Conservation (phyloP, 2,888 invertebrate genomes). For the Watsonalla cultraria region DNA sequence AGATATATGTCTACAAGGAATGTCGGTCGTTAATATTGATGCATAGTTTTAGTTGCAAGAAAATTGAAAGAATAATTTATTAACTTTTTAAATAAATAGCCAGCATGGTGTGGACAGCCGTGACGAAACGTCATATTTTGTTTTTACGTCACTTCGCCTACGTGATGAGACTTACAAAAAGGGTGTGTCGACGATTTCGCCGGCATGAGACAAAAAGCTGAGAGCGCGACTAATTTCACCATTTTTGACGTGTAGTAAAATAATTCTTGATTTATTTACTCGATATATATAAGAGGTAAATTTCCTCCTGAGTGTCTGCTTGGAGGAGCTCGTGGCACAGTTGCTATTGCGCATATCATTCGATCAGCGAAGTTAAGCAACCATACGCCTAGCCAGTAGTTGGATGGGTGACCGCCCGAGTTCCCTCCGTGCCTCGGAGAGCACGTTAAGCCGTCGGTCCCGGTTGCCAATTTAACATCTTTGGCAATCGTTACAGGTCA, state of each 20-base stretch:
- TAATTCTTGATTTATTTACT: neutral
- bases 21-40: too few species aligned
- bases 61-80: constrained; percentile 52
- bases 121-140: constrained; percentile 63
- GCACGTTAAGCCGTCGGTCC: too few species aligned
- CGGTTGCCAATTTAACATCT: too few species aligned
- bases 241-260: constrained; percentile 23
- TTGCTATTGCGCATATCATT: too few species aligned
- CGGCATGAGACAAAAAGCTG: constrained; percentile 43
- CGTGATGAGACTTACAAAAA: constrained; percentile 53
- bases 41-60: constrained; percentile 30
- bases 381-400: too few species aligned
- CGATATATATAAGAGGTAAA: neutral
- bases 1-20: too few species aligned
- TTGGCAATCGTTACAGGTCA: too few species aligned
- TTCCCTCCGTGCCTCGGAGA: too few species aligned
- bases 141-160: constrained; percentile 56
- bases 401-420: too few species aligned
- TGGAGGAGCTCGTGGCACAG: too few species aligned
- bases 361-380: too few species aligned
- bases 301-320: neutral
- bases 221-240: constrained; percentile 45
- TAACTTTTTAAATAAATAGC: constrained; percentile 54
- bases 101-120: constrained; percentile 58
- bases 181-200: constrained; percentile 51